A percentile compares a stretch with the other conserved stretches of the same genome.
Evolutionary conservation across 2,113 vertebrate species (phyloP).

Genomic region (Epinephelus lanceolatus): DNA sequence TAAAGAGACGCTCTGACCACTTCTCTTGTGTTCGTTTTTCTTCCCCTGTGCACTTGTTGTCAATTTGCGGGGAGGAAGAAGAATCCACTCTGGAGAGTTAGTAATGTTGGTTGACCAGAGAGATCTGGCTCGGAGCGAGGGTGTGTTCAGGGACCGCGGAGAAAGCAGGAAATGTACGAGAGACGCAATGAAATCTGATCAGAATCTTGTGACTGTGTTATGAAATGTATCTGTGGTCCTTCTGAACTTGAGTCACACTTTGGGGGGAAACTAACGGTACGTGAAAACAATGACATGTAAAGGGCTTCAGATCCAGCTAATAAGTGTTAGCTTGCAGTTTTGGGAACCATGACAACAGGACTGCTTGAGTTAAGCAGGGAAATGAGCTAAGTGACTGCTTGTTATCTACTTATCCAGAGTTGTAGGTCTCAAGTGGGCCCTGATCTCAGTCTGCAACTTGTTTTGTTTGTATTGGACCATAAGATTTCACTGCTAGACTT

Average conservation of each 20-base stretch:
- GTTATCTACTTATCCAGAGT: not conserved
- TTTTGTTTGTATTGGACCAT: too few relatives aligned
- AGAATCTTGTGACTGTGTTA: constrained; percentile 39
- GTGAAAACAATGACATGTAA: not conserved
- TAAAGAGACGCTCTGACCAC: constrained; percentile 32
- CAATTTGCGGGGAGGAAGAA: constrained; percentile 25
- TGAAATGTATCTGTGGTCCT: not conserved
- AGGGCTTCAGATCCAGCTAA: too few relatives aligned
- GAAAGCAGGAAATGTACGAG: not conserved
- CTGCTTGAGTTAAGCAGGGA: not conserved
- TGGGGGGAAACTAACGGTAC: not conserved
- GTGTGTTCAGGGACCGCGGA: constrained; percentile 34
- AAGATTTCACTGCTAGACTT: not conserved
- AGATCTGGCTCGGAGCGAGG: not conserved
- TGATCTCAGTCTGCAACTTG: not conserved
- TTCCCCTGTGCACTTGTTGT: constrained; percentile 27
- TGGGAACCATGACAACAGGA: not conserved
- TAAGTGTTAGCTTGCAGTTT: too few relatives aligned
- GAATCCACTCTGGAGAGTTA: not conserved
- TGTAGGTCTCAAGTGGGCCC: too few relatives aligned
- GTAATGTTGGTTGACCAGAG: constrained; percentile 45
- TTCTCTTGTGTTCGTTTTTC: not conserved
- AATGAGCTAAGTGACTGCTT: not conserved
- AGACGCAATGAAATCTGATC: not conserved
- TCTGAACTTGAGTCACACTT: not conserved